Percentiles rank a stretch among this genome's conserved stretches.
Conservation (phyloP, 2,797 vertebrate genomes). For the Anas bernieri region DNA sequence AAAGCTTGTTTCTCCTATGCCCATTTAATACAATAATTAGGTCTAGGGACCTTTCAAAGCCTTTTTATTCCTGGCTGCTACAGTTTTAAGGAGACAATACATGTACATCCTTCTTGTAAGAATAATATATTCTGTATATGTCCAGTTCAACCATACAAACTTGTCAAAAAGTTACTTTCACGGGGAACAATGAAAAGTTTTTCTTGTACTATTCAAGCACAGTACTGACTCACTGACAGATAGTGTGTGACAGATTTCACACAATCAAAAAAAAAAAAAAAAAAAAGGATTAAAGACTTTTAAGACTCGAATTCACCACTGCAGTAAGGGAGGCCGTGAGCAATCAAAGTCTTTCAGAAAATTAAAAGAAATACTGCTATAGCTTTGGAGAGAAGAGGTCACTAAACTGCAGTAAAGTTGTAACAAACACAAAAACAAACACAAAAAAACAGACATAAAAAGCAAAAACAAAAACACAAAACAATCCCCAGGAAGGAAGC, state of each 20-base stretch:
- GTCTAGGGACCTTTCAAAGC: neutral
- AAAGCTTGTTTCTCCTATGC: neutral
- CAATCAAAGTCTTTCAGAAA: neutral
- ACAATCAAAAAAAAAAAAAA: neutral
- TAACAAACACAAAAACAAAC: neutral
- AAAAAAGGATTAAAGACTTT: neutral
- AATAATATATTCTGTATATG: neutral
- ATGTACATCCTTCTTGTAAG: neutral
- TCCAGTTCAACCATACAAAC: too few species aligned
- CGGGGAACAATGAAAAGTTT: neutral
- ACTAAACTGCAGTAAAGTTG: neutral
- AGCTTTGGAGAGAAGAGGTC: neutral
- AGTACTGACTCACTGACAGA: neutral
- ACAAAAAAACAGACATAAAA: neutral
- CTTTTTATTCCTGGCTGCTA: neutral
- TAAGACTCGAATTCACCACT: neutral
- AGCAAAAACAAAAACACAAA: neutral
- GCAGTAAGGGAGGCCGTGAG: neutral
- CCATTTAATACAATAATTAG: neutral
- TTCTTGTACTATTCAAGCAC: neutral
- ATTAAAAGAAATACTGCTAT: neutral
- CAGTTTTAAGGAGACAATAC: neutral
- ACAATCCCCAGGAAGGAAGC: neutral
- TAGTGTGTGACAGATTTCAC: neutral
- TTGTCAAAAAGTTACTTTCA: neutral